Evolutionary conservation across 53 echinoderm and acorn worm genomes (phyloP).

Genomic region (Holothuria scabra): DNA sequence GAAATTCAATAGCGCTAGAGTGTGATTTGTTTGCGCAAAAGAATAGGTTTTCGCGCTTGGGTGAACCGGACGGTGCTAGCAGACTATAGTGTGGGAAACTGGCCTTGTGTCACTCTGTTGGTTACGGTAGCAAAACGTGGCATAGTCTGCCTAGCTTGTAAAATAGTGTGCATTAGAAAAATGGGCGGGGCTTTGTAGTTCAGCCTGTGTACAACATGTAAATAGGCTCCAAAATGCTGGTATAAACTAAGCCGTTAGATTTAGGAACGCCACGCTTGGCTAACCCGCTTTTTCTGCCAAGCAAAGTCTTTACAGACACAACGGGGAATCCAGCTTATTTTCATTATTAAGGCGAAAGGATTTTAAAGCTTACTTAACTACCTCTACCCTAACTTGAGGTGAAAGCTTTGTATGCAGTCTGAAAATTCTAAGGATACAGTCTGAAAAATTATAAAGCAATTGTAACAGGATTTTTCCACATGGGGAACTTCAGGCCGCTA

Average conservation of each 20-base stretch:
- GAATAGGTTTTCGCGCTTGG: conserved; percentile 35
- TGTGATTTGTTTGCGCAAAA: conserved; percentile 46
- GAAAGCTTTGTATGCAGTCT: too few species aligned
- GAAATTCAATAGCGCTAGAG: conserved; percentile 3
- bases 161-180: background rate
- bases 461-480: too few species aligned
- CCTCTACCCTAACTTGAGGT: too few species aligned
- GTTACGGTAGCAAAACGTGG: conserved; percentile 23
- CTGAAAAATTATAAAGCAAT: too few species aligned
- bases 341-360: too few species aligned
- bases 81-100: conserved; percentile 23
- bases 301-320: conserved; percentile 13
- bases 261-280: background rate
- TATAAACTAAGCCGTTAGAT: conserved; percentile 2
- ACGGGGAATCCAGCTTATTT: background rate
- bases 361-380: too few species aligned
- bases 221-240: conserved; percentile 17
- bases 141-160: background rate
- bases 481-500: too few species aligned
- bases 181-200: conserved; percentile 34
- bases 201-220: background rate
- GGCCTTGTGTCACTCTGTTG: conserved; percentile 16
- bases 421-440: too few species aligned
- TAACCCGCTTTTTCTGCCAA: conserved; percentile 5
- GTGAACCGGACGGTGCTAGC: conserved; percentile 14